Evolutionary conservation across 2,888 invertebrate genomes (phyloP).

Genomic region (Athrips mouffetella): DNA sequence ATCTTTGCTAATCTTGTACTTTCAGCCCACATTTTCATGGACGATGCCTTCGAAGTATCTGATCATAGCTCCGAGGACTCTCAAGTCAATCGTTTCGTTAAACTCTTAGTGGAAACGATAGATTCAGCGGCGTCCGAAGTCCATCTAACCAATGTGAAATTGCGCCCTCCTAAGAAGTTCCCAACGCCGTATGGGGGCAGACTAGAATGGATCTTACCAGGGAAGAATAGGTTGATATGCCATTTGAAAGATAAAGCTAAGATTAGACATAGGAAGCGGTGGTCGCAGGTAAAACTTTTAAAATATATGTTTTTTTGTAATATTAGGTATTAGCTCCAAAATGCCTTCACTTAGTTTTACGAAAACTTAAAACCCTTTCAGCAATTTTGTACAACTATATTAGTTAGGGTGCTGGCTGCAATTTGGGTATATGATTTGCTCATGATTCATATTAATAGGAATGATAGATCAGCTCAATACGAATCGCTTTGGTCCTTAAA

Average conservation of each 20-base stretch:
- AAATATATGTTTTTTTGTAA: not conserved
- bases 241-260: slow-evolving; percentile 94
- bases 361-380: too few relatives aligned
- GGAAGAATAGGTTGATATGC: slow-evolving; percentile 89
- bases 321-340: too few relatives aligned
- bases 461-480: too few relatives aligned
- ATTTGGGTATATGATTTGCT: too few relatives aligned
- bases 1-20: too few relatives aligned
- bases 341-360: too few relatives aligned
- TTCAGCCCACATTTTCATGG: slow-evolving; percentile 89
- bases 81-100: slow-evolving; percentile 89
- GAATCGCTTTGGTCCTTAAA: too few relatives aligned
- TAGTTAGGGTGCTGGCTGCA: too few relatives aligned
- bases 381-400: too few relatives aligned
- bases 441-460: too few relatives aligned
- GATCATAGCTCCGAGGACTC: slow-evolving; percentile 82
- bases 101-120: slow-evolving; percentile 83
- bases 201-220: slow-evolving; percentile 89
- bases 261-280: slow-evolving; percentile 93
- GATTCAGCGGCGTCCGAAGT: slow-evolving; percentile 87
- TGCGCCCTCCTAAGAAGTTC: slow-evolving; percentile 84
- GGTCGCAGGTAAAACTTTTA: slow-evolving; percentile 85
- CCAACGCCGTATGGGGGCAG: slow-evolving; percentile 93
- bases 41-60: slow-evolving; percentile 86
- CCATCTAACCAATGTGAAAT: slow-evolving; percentile 80